Conservation (phyloP, 1,140 invertebrate genomes). For the Heterodera schachtii region DNA sequence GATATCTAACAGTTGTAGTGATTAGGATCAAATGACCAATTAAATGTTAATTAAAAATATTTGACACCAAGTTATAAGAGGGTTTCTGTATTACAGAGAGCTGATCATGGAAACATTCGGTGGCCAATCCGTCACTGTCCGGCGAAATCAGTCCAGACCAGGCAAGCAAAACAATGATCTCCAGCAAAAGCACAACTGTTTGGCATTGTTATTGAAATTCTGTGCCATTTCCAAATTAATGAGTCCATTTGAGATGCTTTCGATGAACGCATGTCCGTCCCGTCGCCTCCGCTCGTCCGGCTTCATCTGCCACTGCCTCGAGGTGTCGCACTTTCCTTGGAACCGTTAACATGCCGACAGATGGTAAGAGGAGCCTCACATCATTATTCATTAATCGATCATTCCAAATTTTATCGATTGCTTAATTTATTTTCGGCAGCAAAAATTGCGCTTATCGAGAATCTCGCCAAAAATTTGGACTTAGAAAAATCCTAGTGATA, state of each 20-base stretch:
- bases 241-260: neutral
- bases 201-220: no score
- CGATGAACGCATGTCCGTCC: neutral
- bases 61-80: neutral
- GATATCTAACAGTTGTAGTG: no score
- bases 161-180: neutral
- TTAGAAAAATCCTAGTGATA: neutral
- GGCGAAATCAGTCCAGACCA: neutral
- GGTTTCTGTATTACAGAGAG: neutral
- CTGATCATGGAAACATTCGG: neutral
- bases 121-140: neutral
- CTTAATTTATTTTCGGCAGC: neutral
- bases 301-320: neutral
- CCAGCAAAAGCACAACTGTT: no score
- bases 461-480: neutral
- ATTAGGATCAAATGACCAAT: no score
- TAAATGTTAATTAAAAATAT: neutral
- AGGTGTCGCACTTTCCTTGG: neutral
- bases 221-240: neutral
- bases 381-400: neutral
- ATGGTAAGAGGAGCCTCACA: neutral
- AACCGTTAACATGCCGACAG: slow-evolving; percentile 19
- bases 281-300: slow-evolving; percentile 9
- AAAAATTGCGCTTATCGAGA: no score
- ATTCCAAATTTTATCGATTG: neutral